These are phyloP conservation scores for Spodoptera exigua DNA, from an alignment of 2,888 invertebrate species.

Conservation along the genomic window DNA sequence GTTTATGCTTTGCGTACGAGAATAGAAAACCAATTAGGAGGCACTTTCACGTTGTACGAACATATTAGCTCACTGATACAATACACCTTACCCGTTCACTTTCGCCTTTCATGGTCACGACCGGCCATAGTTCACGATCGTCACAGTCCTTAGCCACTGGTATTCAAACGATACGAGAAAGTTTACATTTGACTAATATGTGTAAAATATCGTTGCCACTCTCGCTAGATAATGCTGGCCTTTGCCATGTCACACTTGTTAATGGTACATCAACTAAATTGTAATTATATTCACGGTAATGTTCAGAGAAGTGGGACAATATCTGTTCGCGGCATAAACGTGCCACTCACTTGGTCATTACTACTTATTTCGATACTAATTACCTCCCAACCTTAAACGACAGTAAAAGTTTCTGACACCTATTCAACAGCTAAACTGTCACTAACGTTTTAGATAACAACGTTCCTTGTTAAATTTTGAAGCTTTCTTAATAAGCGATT, in stretches of 20 bases:
- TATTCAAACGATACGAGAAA: constrained; percentile 59
- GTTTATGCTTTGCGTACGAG: constrained; percentile 27
- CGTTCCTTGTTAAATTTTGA: too few species aligned
- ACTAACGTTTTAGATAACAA: too few species aligned
- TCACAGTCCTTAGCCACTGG: constrained; percentile 60
- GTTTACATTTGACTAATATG: constrained; percentile 61
- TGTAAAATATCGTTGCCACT: constrained; percentile 46
- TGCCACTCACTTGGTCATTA: constrained; percentile 38
- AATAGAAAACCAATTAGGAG: constrained; percentile 45
- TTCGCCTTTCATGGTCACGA: constrained; percentile 73
- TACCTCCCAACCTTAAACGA: constrained; percentile 42
- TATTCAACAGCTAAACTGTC: constrained; percentile 2
- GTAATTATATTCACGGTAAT: constrained; percentile 49
- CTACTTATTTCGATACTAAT: constrained; percentile 44
- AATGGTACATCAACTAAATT: constrained; percentile 32
- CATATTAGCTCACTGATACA: constrained; percentile 66
- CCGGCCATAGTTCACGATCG: constrained; percentile 69
- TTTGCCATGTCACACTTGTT: constrained; percentile 49
- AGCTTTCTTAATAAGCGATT: constrained; percentile 5
- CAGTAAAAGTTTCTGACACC: constrained; percentile 35
- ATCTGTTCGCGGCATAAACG: constrained; percentile 40
- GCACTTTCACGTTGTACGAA: constrained; percentile 64
- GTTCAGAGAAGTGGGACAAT: constrained; percentile 42
- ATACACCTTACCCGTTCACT: constrained; percentile 68
- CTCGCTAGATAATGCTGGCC: constrained; percentile 44